Conservation (phyloP, 2,888 invertebrate species). For the Mechanitis messenoides region DNA sequence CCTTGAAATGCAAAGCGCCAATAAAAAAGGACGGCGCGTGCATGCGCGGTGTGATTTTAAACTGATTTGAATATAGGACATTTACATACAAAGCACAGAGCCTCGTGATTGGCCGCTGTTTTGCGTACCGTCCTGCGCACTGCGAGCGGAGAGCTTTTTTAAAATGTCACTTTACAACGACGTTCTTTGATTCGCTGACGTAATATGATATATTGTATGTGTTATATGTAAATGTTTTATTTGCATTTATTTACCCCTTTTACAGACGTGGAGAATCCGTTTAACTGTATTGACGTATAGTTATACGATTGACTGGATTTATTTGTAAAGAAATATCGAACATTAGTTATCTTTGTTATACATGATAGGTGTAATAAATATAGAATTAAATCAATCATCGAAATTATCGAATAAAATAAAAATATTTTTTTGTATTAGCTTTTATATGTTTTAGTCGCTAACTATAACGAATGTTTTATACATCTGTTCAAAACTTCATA, state of each 20-base stretch:
- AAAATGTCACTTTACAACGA: constrained; percentile 51
- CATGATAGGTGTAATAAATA: no score
- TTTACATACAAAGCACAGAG: constrained; percentile 59
- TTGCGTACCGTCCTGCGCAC: constrained; percentile 62
- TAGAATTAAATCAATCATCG: no score
- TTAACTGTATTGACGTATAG: no score
- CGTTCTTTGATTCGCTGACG: constrained; percentile 56
- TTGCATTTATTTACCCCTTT: constrained; percentile 14
- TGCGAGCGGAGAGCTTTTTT: constrained; percentile 44
- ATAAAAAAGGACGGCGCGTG: constrained; percentile 67
- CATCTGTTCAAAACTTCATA: background rate
- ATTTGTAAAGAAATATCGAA: no score
- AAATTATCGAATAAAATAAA: no score
- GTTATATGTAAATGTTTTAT: constrained; percentile 18
- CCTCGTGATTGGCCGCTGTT: constrained; percentile 56
- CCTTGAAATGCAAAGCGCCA: constrained; percentile 65
- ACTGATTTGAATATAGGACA: constrained; percentile 73
- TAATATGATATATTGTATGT: constrained; percentile 10
- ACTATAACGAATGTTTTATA: background rate
- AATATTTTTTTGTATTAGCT: no score
- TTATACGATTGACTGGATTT: no score
- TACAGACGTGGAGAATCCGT: constrained; percentile 13
- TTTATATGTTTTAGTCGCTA: no score
- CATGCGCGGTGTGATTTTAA: constrained; percentile 75
- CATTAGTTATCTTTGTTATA: no score